Evolutionary conservation across 2,797 vertebrate species (phyloP).

Genomic region (Neoniphon sammara): DNA sequence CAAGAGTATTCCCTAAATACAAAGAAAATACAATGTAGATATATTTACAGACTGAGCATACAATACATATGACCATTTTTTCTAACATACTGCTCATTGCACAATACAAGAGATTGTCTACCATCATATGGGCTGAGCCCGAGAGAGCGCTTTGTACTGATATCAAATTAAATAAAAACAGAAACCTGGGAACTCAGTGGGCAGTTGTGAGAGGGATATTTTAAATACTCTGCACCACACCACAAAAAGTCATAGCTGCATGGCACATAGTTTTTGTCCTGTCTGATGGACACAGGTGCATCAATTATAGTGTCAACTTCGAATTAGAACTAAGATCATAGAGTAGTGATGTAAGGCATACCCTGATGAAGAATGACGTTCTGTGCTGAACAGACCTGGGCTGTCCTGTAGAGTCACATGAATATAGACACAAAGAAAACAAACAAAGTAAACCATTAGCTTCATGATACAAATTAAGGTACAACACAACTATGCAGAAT

Average conservation of each 20-base stretch:
- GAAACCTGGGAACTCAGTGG: too few relatives aligned
- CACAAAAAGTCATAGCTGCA: too few relatives aligned
- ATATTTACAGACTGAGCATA: neutral
- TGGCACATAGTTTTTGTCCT: too few relatives aligned
- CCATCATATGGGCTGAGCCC: too few relatives aligned
- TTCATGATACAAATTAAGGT: constrained; percentile 31
- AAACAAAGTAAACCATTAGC: constrained; percentile 48
- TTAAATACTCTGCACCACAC: too few relatives aligned
- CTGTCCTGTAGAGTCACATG: constrained; percentile 75
- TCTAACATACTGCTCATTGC: neutral
- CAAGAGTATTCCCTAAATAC: neutral
- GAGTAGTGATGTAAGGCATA: constrained; percentile 66
- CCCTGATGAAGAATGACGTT: constrained; percentile 79
- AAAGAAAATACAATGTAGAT: neutral
- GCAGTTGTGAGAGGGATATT: too few relatives aligned
- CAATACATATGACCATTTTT: neutral
- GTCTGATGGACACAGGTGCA: too few relatives aligned
- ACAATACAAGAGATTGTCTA: too few relatives aligned
- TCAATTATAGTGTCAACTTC: neutral
- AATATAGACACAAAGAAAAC: constrained; percentile 59
- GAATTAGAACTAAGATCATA: constrained; percentile 21
- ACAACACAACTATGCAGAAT: constrained; percentile 11
- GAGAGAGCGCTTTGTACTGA: too few relatives aligned
- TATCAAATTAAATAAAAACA: too few relatives aligned
- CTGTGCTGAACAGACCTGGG: constrained; percentile 70